Evolutionary conservation across 2,113 vertebrate genomes (phyloP).

Genomic region (Neolamprologus longior): DNA sequence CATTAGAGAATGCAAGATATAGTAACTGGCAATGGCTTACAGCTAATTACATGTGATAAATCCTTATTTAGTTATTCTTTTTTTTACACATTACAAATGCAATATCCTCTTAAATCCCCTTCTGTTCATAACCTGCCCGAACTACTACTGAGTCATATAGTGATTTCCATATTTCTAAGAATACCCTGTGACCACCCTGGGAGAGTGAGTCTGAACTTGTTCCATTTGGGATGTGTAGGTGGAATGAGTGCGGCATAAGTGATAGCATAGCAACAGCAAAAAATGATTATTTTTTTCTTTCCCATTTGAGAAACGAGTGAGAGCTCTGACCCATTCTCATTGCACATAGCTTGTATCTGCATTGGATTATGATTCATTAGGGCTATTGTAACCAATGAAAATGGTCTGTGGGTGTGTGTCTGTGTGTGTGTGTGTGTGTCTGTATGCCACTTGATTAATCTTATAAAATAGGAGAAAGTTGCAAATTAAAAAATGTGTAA

Average conservation of each 20-base stretch:
- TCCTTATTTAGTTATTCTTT: not conserved
- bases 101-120: not conserved
- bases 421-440: not conserved
- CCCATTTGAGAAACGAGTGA: not conserved
- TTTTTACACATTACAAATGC: not conserved
- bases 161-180: not conserved
- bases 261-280: slow-evolving; percentile 16
- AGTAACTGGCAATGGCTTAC: not conserved
- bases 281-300: not conserved
- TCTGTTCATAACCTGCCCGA: not conserved
- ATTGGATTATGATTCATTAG: not conserved
- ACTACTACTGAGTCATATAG: not conserved
- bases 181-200: not conserved
- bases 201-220: not conserved
- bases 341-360: not conserved
- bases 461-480: not conserved
- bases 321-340: not conserved
- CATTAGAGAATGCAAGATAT: not conserved
- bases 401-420: not conserved
- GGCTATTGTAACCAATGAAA: not conserved
- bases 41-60: not conserved
- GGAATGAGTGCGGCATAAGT: not conserved
- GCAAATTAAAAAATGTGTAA: not conserved
- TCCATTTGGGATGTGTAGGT: slow-evolving; percentile 17
- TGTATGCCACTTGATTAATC: not conserved